A percentile compares a stretch with the other conserved stretches of the same genome.
phyloP scores from a whole-genome alignment of 2,113 vertebrate species.

The Hippopotamus amphibius region DNA sequence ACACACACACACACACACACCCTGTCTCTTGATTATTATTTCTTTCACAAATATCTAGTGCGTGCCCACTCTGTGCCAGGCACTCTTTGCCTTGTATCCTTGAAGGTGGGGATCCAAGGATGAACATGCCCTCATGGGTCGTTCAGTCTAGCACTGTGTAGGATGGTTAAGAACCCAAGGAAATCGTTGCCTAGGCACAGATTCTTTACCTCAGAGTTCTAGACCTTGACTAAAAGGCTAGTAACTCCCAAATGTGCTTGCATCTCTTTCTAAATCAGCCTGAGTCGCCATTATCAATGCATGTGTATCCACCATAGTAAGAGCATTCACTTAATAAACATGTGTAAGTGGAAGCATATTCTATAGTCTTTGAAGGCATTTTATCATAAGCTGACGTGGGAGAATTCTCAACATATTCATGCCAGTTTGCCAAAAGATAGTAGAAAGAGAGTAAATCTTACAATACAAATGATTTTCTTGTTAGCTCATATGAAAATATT shows the following conservation, averaged over 20 bases:
- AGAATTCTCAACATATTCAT: background rate
- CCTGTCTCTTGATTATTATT: background rate
- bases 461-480: background rate
- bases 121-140: background rate
- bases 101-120: background rate
- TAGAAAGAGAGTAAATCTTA: background rate
- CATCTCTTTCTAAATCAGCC: background rate
- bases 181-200: background rate
- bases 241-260: background rate
- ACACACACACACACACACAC: background rate
- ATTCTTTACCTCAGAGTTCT: background rate
- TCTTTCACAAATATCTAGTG: background rate
- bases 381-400: background rate
- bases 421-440: background rate
- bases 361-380: background rate
- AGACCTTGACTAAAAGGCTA: background rate
- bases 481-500: slow-evolving; percentile 1
- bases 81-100: background rate
- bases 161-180: background rate
- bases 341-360: background rate
- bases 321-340: background rate
- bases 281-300: background rate
- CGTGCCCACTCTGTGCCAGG: background rate
- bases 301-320: background rate
- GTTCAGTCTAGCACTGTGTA: background rate